Evolutionary conservation across 2,797 vertebrate genomes (phyloP).

Genomic region (Gambusia yucatana): DNA sequence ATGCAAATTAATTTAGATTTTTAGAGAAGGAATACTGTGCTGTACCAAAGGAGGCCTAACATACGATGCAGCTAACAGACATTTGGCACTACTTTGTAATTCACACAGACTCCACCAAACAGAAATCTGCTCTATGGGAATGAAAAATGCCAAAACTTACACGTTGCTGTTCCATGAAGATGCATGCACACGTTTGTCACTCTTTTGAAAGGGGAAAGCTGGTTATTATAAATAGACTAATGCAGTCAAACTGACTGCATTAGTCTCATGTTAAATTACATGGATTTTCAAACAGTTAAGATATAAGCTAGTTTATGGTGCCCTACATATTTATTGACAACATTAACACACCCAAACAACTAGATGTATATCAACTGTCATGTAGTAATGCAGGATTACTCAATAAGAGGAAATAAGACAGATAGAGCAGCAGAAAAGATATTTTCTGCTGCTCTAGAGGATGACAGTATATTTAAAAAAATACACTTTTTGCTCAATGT

Average conservation of each 20-base stretch:
- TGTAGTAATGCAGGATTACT: neutral
- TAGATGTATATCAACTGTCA: neutral
- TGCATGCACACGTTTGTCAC: constrained; percentile 34
- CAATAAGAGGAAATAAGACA: neutral
- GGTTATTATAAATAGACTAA: neutral
- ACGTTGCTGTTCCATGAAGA: constrained; percentile 50
- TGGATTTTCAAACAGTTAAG: neutral
- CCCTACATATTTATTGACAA: neutral
- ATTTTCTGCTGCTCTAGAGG: too few species aligned
- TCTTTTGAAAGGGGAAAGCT: constrained; percentile 46
- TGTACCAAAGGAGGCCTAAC: constrained; percentile 35
- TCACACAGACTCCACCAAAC: constrained; percentile 23
- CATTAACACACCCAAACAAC: neutral
- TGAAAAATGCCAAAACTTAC: constrained; percentile 58
- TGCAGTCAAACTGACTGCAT: neutral
- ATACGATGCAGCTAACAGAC: constrained; percentile 29
- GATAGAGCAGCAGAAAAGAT: neutral
- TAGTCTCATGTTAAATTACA: neutral
- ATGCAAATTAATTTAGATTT: constrained; percentile 52
- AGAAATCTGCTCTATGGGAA: constrained; percentile 27
- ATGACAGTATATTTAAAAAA: neutral
- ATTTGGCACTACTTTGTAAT: constrained; percentile 23
- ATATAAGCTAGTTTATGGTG: neutral
- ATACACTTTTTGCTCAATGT: neutral
- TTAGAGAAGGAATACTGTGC: constrained; percentile 32